A percentile compares a stretch with the other conserved stretches of the same genome.
Evolutionary conservation across 2,797 vertebrate species (phyloP).

Genomic region (Odontamblyopus rebecca): DNA sequence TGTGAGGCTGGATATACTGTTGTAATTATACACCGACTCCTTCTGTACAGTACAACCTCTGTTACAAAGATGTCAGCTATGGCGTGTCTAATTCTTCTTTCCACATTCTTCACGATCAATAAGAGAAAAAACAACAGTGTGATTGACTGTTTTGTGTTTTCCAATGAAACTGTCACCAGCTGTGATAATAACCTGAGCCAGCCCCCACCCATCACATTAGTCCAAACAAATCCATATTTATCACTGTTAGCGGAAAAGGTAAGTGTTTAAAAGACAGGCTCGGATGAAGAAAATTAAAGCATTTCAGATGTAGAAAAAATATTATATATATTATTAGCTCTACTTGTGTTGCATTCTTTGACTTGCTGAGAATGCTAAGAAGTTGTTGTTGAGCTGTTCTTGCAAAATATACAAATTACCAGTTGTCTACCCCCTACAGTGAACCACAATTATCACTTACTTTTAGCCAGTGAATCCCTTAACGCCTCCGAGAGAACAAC

Average conservation of each 20-base stretch:
- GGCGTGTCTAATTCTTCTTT: slow-evolving; percentile 8
- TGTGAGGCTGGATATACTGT: no score
- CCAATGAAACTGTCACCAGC: slow-evolving; percentile 40
- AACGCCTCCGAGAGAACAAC: background rate
- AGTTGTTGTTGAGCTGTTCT: background rate
- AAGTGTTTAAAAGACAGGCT: background rate
- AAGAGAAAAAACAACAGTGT: slow-evolving; percentile 13
- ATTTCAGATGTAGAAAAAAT: background rate
- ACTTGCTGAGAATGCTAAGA: background rate
- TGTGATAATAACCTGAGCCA: slow-evolving; percentile 29
- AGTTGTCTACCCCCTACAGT: background rate
- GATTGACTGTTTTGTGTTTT: slow-evolving; percentile 25
- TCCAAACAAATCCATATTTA: slow-evolving; percentile 18
- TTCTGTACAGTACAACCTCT: background rate
- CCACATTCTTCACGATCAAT: slow-evolving; percentile 8
- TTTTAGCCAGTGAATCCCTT: background rate
- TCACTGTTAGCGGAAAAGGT: slow-evolving; percentile 10
- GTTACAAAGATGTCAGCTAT: slow-evolving; percentile 13
- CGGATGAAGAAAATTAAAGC: background rate
- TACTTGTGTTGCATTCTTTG: background rate
- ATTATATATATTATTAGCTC: background rate
- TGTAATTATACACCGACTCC: background rate
- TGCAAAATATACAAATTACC: slow-evolving; percentile 3
- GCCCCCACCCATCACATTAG: background rate
- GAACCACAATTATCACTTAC: slow-evolving; percentile 1